Percentiles rank a stretch among this genome's conserved stretches.
These are phyloP conservation scores for Ibycter americanus DNA, from an alignment of 2,797 vertebrate genomes.

Conservation along the genomic window DNA sequence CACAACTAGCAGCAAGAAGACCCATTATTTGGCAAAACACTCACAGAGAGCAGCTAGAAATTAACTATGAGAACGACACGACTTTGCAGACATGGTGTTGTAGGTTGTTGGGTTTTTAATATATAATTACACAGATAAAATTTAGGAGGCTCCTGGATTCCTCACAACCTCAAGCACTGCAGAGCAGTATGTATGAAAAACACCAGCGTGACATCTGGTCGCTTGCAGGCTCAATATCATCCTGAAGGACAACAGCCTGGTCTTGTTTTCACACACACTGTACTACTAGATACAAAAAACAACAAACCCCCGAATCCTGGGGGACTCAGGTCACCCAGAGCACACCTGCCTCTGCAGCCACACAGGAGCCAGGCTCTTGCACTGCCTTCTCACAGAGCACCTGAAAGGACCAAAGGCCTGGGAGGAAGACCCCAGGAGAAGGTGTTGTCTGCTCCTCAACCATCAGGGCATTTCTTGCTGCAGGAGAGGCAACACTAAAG, in stretches of 20 bases:
- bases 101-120: not conserved
- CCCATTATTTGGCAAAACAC: too few species aligned
- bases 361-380: not conserved
- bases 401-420: not conserved
- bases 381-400: not conserved
- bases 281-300: too few species aligned
- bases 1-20: not conserved
- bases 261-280: not conserved
- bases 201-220: not conserved
- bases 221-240: not conserved
- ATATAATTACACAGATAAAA: not conserved
- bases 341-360: not conserved
- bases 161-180: not conserved
- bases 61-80: fast-evolving
- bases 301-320: fast-evolving
- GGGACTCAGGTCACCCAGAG: not conserved
- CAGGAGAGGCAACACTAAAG: not conserved
- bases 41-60: too few species aligned
- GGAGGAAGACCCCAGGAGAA: too few species aligned
- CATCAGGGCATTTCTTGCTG: not conserved
- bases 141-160: not conserved
- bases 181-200: fast-evolving
- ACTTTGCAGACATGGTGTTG: fast-evolving
- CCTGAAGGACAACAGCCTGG: not conserved
- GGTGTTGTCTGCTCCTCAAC: not conserved